Conservation (phyloP, 2,113 vertebrate species). For the Orientallactaga bullata region DNA sequence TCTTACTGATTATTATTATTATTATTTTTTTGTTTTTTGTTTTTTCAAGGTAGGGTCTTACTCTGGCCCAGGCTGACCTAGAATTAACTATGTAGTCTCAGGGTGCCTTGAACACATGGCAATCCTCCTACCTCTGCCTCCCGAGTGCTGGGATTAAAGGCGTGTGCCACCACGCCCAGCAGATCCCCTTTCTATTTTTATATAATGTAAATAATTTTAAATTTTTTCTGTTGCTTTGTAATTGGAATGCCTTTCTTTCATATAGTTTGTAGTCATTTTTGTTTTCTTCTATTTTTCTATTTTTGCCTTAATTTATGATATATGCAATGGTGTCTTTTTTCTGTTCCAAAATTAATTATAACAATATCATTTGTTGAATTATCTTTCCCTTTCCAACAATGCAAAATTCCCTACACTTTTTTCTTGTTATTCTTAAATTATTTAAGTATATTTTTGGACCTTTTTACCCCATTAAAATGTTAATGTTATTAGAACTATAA, state of each 20-base stretch:
- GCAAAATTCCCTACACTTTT: conserved; percentile 4
- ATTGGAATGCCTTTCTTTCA: not conserved
- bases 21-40: too few relatives aligned
- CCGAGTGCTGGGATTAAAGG: too few relatives aligned
- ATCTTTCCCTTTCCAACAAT: conserved; percentile 18
- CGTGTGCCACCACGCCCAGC: too few relatives aligned
- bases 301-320: not conserved
- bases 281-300: conserved; percentile 26
- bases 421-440: conserved; percentile 40
- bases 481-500: conserved; percentile 31
- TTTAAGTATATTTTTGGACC: conserved; percentile 49
- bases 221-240: not conserved
- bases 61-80: too few relatives aligned
- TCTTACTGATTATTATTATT: not conserved
- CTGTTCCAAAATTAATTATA: conserved; percentile 43
- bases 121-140: too few relatives aligned
- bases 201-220: not conserved
- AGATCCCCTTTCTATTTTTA: conserved; percentile 47
- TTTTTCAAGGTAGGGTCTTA: too few relatives aligned
- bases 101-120: too few relatives aligned
- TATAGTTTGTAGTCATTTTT: not conserved
- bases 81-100: too few relatives aligned
- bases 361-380: conserved; percentile 53
- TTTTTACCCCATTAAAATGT: conserved; percentile 30
- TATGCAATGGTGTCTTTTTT: not conserved